These are phyloP conservation scores for Euura lappo DNA, from an alignment of 1,140 invertebrate species.

Conservation along the genomic window DNA sequence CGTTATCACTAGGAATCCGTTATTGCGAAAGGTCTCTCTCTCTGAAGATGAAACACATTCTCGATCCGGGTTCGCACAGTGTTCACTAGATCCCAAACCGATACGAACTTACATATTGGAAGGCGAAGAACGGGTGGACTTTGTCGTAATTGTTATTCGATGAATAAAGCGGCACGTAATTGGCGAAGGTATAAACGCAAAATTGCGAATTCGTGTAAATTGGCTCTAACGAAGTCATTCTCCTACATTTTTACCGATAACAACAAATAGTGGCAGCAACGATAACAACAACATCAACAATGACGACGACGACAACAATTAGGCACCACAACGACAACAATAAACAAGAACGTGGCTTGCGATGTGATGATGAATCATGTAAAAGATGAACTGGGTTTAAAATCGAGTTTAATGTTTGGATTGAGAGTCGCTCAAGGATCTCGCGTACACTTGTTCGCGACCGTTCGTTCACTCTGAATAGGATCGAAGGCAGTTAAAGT, in stretches of 20 bases:
- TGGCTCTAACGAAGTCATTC: too few species aligned
- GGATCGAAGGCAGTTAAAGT: not conserved
- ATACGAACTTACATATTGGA: not conserved
- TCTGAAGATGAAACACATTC: not conserved
- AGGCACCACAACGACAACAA: not conserved
- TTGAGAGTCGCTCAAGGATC: not conserved
- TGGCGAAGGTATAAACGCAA: too few species aligned
- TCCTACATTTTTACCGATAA: too few species aligned
- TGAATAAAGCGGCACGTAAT: too few species aligned
- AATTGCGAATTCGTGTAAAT: too few species aligned
- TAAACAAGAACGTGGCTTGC: not conserved
- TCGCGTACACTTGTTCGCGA: not conserved
- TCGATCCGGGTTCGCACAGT: not conserved
- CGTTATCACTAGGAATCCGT: not conserved
- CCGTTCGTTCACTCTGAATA: not conserved
- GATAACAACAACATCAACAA: not conserved
- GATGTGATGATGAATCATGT: not conserved
- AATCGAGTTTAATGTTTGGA: not conserved
- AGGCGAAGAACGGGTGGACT: not conserved
- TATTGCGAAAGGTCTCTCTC: not conserved
- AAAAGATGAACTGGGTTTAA: not conserved
- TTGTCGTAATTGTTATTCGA: too few species aligned
- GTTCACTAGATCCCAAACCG: not conserved
- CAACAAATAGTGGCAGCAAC: not conserved
- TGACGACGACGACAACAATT: not conserved